A percentile compares a stretch with the other conserved stretches of the same genome.
Evolutionary conservation across 2,113 vertebrate genomes (phyloP).

Genomic region (Rutilus rutilus): DNA sequence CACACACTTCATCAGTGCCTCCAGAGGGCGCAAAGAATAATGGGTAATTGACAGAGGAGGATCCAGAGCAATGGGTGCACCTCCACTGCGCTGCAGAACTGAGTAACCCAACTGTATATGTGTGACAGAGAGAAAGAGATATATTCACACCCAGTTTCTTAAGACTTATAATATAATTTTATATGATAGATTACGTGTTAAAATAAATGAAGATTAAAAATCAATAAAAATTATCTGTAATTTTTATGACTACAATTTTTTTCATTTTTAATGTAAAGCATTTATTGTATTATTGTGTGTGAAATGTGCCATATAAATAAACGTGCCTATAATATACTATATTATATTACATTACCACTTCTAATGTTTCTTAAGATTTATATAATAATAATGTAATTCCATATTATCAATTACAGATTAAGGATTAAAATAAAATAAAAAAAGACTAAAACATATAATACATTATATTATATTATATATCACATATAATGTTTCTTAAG

Average conservation of each 20-base stretch:
- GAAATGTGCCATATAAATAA: too few species aligned
- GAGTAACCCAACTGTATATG: slow-evolving; percentile 88
- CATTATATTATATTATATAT: not conserved
- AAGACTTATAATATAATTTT: not conserved
- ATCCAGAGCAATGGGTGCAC: slow-evolving; percentile 73
- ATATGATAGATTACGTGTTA: not conserved
- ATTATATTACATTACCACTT: not conserved
- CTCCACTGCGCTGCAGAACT: slow-evolving; percentile 84
- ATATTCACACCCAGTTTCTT: not conserved
- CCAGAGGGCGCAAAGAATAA: slow-evolving; percentile 85
- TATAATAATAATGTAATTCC: too few species aligned
- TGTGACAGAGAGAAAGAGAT: not conserved
- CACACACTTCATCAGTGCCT: slow-evolving; percentile 95
- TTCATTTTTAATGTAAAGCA: too few species aligned
- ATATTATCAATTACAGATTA: too few species aligned
- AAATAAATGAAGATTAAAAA: not conserved
- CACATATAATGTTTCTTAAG: too few species aligned
- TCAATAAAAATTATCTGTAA: not conserved
- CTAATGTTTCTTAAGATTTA: too few species aligned
- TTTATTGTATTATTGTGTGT: too few species aligned
- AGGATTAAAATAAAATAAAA: too few species aligned
- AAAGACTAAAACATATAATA: too few species aligned
- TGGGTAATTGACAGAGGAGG: slow-evolving; percentile 87
- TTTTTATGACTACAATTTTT: too few species aligned
- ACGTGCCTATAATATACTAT: too few species aligned